Evolutionary conservation across 2,113 vertebrate species (phyloP), one percentile per base, ranked within the genome.

Genomic region (Lucifuga dentata): DNA sequence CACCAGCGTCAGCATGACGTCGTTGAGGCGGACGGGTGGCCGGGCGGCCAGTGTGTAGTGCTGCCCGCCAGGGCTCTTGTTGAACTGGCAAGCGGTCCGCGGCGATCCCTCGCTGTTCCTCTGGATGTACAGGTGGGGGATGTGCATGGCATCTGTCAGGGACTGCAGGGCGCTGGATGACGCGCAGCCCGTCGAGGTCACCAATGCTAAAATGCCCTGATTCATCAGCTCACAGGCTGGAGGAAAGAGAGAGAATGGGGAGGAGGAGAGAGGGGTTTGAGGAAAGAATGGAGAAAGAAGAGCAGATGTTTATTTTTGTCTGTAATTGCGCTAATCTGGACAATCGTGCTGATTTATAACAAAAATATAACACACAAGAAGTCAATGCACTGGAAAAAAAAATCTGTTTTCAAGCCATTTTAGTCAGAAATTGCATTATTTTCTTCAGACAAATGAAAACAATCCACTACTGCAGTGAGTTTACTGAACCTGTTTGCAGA

Each of bases 141-240:
- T 99, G 91, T 99, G 98, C 98, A 99, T 99, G 86, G 98, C 97
- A 5, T 99, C 97, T 0, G 97, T 98, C 83, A 99, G 93, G 0
- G 97, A 98, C 91, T 99, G 98, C 84, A 99, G 92, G 1, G 98
- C 97, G 0, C 94, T 97, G 73, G 98, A 97, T 0, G 98, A 97
- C 0, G 97, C 95, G 40, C 98, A 99, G 57, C 97, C 96, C 0
- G 98, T 99, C 1, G 98, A 99, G 0, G 97, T 97, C 5, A 99
- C 97, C 92, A 99, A 84, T 1, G 97, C 97, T 81, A 99, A 55
- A 83, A 99, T 99, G 13, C 97, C 97, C 91, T 98, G 94, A 41
- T 96, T 98, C 98, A 99, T 99, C 91, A 99, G 92, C 91, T 99
- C 97, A 24, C 98, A 99, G 71, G 97, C 97, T 99, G 78, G 1